These are phyloP conservation scores for Malurus cyaneus DNA, from an alignment of 2,113 vertebrate genomes.

Conservation along the genomic window DNA sequence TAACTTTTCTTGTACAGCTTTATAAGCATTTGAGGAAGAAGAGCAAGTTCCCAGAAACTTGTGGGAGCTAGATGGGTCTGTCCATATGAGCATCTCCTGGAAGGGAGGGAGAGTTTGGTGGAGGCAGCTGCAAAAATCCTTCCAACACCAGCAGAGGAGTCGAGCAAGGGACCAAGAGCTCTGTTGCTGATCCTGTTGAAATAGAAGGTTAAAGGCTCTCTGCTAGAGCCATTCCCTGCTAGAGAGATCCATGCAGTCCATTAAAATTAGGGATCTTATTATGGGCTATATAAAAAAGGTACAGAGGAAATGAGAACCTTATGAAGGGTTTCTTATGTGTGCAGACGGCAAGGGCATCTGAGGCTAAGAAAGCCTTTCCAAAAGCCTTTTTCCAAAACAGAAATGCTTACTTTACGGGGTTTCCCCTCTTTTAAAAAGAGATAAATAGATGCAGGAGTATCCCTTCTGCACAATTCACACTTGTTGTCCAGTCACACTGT, in stretches of 20 bases:
- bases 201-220: background rate
- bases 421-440: background rate
- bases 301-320: slow-evolving; percentile 67
- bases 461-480: background rate
- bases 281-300: slow-evolving; percentile 58
- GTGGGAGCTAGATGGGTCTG: rapidly evolving
- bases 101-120: background rate
- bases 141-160: background rate
- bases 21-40: background rate
- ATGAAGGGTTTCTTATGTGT: slow-evolving; percentile 40
- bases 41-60: background rate
- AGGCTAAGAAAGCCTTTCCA: slow-evolving; percentile 20
- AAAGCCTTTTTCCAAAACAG: background rate
- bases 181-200: background rate
- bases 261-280: slow-evolving; percentile 65
- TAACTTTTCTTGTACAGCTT: background rate
- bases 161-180: background rate
- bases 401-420: background rate
- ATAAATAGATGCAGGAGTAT: background rate
- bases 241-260: slow-evolving; percentile 29
- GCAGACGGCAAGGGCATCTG: slow-evolving; percentile 50
- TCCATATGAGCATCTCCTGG: rapidly evolving
- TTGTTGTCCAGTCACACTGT: background rate
- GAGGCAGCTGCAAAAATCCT: background rate
- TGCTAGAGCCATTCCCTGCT: slow-evolving; percentile 7